Percentiles rank a stretch among this genome's conserved stretches.
phyloP scores from a whole-genome alignment of 2,888 invertebrate species.

The Cryptops parisi region DNA sequence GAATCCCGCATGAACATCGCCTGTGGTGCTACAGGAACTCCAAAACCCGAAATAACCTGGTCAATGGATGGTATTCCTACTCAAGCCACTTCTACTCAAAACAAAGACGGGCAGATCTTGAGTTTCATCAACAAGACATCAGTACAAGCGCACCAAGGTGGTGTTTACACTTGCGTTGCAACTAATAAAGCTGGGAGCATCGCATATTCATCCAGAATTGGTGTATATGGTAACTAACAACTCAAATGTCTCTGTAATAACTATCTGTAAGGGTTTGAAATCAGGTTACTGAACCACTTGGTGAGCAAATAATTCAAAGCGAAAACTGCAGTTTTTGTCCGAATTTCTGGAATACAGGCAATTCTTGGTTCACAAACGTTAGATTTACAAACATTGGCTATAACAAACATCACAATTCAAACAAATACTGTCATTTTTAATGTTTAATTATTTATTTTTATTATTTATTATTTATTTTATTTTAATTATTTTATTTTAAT shows the following conservation, averaged over 20 bases:
- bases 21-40: slow-evolving; percentile 87
- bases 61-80: slow-evolving; percentile 49
- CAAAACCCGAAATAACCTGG: slow-evolving; percentile 87
- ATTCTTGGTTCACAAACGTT: too few species aligned
- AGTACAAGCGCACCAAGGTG: not conserved
- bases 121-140: not conserved
- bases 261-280: too few species aligned
- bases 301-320: not conserved
- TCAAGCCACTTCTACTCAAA: too few species aligned
- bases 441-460: too few species aligned
- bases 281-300: too few species aligned
- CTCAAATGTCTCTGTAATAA: too few species aligned
- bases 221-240: slow-evolving; percentile 1
- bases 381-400: too few species aligned
- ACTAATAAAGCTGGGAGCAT: not conserved
- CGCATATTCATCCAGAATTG: not conserved
- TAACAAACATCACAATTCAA: too few species aligned
- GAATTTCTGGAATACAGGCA: too few species aligned
- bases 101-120: not conserved
- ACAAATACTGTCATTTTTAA: too few species aligned
- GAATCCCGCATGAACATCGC: slow-evolving; percentile 77
- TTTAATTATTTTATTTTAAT: too few species aligned
- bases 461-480: too few species aligned
- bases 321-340: not conserved
- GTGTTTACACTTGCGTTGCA: slow-evolving; percentile 7